phyloP scores from a whole-genome alignment of 1,140 invertebrate species.

The Aricia agestis region DNA sequence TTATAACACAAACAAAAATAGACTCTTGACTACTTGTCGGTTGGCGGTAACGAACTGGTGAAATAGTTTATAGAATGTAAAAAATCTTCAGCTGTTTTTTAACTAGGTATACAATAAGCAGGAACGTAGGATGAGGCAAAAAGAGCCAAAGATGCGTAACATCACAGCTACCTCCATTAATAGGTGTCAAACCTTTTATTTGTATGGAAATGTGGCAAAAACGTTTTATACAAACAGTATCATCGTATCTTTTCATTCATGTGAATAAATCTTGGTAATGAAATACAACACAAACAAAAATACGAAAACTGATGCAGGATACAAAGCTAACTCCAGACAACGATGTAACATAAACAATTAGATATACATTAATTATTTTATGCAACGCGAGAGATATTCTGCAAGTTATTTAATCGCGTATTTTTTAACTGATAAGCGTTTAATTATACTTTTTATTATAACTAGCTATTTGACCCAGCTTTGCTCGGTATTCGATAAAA shows the following conservation, averaged over 20 bases:
- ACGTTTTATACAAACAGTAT: neutral
- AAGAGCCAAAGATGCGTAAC: neutral
- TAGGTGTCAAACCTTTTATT: constrained; percentile 4
- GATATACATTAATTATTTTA: neutral
- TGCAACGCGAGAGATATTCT: no score
- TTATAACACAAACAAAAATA: no score
- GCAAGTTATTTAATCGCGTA: no score
- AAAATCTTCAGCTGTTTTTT: no score
- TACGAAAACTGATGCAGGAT: neutral
- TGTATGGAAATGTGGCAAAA: neutral
- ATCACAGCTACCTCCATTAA: neutral
- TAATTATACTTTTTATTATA: no score
- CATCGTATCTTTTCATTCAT: constrained; percentile 6
- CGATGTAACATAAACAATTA: neutral
- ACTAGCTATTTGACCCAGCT: no score
- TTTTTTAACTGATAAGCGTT: no score
- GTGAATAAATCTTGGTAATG: constrained; percentile 9
- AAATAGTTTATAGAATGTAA: no score
- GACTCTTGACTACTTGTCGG: no score
- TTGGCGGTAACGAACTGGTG: no score
- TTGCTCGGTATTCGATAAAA: no score
- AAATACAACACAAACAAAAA: constrained; percentile 10
- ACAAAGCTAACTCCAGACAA: neutral
- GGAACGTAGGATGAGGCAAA: neutral
- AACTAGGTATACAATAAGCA: no score